These are phyloP conservation scores for Malurus elegans DNA, from an alignment of 2,113 vertebrate genomes.

Conservation along the genomic window DNA sequence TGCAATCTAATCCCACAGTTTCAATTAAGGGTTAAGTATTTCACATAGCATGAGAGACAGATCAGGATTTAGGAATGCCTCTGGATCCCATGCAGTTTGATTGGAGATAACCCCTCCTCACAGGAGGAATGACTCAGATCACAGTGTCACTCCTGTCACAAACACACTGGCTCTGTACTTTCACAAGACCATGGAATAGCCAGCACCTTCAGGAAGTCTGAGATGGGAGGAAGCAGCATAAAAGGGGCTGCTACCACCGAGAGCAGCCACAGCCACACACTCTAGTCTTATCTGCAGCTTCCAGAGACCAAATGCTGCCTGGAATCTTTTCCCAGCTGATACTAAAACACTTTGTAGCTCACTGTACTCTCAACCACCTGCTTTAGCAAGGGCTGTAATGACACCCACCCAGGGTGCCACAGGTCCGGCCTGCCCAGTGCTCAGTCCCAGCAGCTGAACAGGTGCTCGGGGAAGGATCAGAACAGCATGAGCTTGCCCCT, in stretches of 20 bases:
- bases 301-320: neutral
- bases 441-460: neutral
- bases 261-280: neutral
- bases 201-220: neutral
- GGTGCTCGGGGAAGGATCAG: neutral
- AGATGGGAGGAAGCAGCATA: neutral
- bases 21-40: neutral
- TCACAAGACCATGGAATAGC: neutral
- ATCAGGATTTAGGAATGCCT: neutral
- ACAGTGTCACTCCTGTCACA: neutral
- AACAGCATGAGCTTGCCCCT: rapidly evolving
- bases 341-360: neutral
- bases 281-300: neutral
- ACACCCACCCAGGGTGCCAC: neutral
- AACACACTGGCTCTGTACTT: neutral
- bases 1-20: neutral
- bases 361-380: neutral
- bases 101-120: neutral
- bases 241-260: neutral
- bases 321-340: neutral
- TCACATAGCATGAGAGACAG: neutral
- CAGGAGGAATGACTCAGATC: neutral
- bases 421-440: neutral
- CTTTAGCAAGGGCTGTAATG: neutral
- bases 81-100: neutral